Evolutionary conservation across 2,888 invertebrate genomes (phyloP).

Genomic region (Hyppa rectilinea): DNA sequence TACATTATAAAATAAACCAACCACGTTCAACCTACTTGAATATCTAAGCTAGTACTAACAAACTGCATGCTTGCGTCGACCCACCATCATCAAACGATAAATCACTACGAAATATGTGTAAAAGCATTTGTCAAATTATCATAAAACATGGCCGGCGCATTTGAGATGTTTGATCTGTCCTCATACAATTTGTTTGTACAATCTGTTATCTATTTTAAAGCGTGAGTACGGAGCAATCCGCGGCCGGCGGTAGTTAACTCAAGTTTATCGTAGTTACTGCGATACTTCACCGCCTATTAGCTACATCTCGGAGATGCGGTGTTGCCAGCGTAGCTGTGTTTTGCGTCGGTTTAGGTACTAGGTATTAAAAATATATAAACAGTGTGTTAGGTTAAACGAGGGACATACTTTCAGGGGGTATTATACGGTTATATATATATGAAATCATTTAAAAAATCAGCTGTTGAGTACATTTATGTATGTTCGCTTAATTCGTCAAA

Average conservation of each 20-base stretch:
- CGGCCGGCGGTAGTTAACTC: conserved; percentile 55
- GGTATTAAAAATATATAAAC: too few species aligned
- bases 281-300: conserved; percentile 61
- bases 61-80: conserved; percentile 15
- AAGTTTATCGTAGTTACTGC: conserved; percentile 59
- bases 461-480: too few species aligned
- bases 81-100: conserved; percentile 34
- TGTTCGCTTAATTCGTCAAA: too few species aligned
- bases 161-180: conserved; percentile 64
- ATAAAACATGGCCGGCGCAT: conserved; percentile 51
- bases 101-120: conserved; percentile 43
- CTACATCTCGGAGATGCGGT: conserved; percentile 36
- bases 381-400: too few species aligned
- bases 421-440: too few species aligned
- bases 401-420: too few species aligned
- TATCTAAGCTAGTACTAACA: conserved; percentile 12
- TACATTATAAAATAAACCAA: conserved; percentile 35
- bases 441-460: too few species aligned
- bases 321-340: conserved; percentile 47
- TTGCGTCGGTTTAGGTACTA: conserved; percentile 29
- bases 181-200: conserved; percentile 59
- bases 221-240: conserved; percentile 44
- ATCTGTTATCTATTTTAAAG: conserved; percentile 66
- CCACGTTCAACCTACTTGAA: conserved; percentile 15
- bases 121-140: conserved; percentile 62